These are phyloP conservation scores for Troilus luridus DNA, from an alignment of 2,888 invertebrate species.

Conservation along the genomic window DNA sequence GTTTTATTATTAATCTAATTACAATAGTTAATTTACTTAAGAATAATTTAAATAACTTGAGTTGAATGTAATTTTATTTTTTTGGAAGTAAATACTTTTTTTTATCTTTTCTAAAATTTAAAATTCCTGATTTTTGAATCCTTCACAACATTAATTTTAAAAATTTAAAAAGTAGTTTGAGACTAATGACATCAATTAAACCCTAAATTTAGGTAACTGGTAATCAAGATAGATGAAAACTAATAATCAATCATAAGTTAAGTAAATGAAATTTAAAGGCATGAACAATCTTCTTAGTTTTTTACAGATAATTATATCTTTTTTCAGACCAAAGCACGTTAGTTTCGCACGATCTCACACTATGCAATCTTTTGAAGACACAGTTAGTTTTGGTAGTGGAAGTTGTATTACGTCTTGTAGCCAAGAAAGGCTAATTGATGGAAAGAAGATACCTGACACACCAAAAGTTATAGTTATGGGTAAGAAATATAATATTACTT, in stretches of 20 bases:
- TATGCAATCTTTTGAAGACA: conserved; percentile 86
- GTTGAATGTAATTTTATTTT: not conserved
- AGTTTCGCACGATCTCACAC: conserved; percentile 92
- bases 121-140: not conserved
- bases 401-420: conserved; percentile 71
- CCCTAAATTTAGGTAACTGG: too few species aligned
- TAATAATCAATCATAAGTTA: too few species aligned
- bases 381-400: conserved; percentile 69
- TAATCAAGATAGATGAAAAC: too few species aligned
- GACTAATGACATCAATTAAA: too few species aligned
- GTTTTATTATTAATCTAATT: not conserved
- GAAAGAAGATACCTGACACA: conserved; percentile 72
- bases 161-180: too few species aligned
- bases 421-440: conserved; percentile 83
- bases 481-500: conserved; percentile 64
- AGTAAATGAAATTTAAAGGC: too few species aligned
- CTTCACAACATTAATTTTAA: too few species aligned
- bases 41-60: not conserved
- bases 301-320: not conserved
- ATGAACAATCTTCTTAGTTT: too few species aligned
- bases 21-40: not conserved
- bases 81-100: not conserved
- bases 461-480: conserved; percentile 70
- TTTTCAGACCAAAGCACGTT: conserved; percentile 86
- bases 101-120: too few species aligned